A percentile compares a stretch with the other conserved stretches of the same genome.
Conservation (phyloP, 1,140 invertebrate genomes). For the Drosophila ogumai region DNA sequence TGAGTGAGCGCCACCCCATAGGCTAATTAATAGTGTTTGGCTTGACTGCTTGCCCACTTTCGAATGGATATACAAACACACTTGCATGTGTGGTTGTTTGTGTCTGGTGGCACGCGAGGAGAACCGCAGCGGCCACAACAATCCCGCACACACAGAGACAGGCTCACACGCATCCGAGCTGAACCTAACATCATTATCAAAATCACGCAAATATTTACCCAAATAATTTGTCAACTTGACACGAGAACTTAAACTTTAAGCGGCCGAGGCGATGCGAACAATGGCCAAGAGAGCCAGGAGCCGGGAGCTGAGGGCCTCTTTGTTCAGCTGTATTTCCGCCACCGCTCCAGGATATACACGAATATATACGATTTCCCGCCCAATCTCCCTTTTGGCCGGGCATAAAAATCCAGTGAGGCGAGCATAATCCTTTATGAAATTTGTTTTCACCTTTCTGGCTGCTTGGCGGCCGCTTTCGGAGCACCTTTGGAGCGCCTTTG, state of each 20-base stretch:
- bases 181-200: constrained; percentile 72
- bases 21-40: constrained; percentile 73
- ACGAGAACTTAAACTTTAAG: constrained; percentile 66
- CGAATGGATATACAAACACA: constrained; percentile 15
- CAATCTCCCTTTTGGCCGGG: constrained; percentile 1
- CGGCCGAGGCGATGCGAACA: constrained; percentile 17
- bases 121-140: constrained; percentile 67
- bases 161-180: constrained; percentile 29
- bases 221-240: constrained; percentile 83
- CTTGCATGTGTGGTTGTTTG: neutral
- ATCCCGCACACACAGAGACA: constrained; percentile 14
- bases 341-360: constrained; percentile 19
- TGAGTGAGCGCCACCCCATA: constrained; percentile 39
- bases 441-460: constrained; percentile 60
- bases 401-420: constrained; percentile 61
- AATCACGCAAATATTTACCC: constrained; percentile 81
- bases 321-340: constrained; percentile 2
- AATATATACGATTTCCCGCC: neutral
- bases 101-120: constrained; percentile 47
- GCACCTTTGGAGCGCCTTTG: constrained; percentile 51
- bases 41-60: constrained; percentile 37
- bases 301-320: neutral
- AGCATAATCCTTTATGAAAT: constrained; percentile 77
- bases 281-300: constrained; percentile 2
- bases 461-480: constrained; percentile 18